A percentile compares a stretch with the other conserved stretches of the same genome.
Conservation (phyloP, 2,888 invertebrate genomes). For the Philaethria dido region DNA sequence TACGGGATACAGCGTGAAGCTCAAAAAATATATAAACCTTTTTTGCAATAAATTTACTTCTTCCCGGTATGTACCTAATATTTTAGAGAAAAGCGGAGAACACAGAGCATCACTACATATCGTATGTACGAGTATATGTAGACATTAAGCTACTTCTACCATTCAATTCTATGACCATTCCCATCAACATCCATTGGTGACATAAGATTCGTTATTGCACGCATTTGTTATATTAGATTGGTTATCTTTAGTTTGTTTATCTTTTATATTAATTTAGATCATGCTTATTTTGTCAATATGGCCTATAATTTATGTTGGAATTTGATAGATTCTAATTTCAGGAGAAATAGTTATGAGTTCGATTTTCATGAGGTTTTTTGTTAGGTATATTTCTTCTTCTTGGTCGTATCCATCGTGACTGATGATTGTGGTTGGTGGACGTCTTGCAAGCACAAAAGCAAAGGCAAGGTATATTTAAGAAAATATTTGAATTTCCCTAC, state of each 20-base stretch:
- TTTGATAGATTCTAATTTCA: neutral
- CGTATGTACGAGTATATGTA: neutral
- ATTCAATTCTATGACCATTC: constrained; percentile 4
- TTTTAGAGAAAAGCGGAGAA: neutral
- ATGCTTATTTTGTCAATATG: constrained; percentile 10
- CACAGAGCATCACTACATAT: neutral
- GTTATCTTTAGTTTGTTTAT: constrained; percentile 16
- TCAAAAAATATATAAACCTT: too few relatives aligned
- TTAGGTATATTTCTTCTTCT: too few relatives aligned
- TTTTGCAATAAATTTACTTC: too few relatives aligned
- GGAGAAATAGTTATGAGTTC: too few relatives aligned
- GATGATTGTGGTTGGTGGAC: too few relatives aligned
- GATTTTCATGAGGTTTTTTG: too few relatives aligned
- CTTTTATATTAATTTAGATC: constrained; percentile 13
- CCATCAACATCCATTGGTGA: constrained; percentile 12
- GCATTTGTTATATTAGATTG: constrained; percentile 21
- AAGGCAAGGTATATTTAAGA: too few relatives aligned
- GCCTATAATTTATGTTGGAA: neutral
- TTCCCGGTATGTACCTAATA: too few relatives aligned
- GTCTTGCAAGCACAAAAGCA: too few relatives aligned
- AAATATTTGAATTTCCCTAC: too few relatives aligned
- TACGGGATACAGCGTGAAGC: too few relatives aligned
- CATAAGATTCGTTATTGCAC: constrained; percentile 20
- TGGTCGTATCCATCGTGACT: too few relatives aligned
- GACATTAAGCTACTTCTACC: neutral